Evolutionary conservation across 2,797 vertebrate species (phyloP).

Genomic region (Gambelia wislizenii): DNA sequence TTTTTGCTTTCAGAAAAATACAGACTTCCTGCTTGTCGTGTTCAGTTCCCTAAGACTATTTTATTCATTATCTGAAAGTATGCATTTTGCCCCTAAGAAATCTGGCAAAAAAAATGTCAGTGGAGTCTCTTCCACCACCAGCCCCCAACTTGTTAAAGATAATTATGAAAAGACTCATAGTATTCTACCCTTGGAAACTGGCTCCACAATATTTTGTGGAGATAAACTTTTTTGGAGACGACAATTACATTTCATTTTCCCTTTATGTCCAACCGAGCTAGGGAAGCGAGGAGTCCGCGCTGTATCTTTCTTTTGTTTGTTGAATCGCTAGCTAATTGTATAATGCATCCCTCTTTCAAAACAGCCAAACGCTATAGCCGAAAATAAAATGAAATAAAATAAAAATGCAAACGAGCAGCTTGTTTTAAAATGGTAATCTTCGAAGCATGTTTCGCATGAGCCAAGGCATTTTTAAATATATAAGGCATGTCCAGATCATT

Average conservation of each 20-base stretch:
- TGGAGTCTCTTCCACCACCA: constrained; percentile 1
- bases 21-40: constrained; percentile 71
- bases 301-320: constrained; percentile 3
- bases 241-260: constrained; percentile 44
- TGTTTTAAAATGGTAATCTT: constrained; percentile 45
- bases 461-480: constrained; percentile 39
- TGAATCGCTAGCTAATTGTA: constrained; percentile 37
- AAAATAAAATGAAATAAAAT: background rate
- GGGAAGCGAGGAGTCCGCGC: constrained; percentile 7
- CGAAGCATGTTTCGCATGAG: constrained; percentile 29
- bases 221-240: constrained; percentile 53
- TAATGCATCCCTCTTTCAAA: background rate
- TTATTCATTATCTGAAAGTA: constrained; percentile 78
- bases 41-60: constrained; percentile 78
- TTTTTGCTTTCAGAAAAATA: constrained; percentile 74
- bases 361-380: constrained; percentile 8
- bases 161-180: constrained; percentile 71
- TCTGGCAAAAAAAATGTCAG: constrained; percentile 78
- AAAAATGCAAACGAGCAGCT: constrained; percentile 17
- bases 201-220: constrained; percentile 86
- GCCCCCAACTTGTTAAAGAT: constrained; percentile 16
- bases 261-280: constrained; percentile 31
- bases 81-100: constrained; percentile 83
- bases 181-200: constrained; percentile 82
- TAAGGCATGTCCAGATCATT: constrained; percentile 31